These are phyloP conservation scores for Tetraodon nigroviridis DNA, from an alignment of 2,113 vertebrate genomes.

Conservation along the genomic window DNA sequence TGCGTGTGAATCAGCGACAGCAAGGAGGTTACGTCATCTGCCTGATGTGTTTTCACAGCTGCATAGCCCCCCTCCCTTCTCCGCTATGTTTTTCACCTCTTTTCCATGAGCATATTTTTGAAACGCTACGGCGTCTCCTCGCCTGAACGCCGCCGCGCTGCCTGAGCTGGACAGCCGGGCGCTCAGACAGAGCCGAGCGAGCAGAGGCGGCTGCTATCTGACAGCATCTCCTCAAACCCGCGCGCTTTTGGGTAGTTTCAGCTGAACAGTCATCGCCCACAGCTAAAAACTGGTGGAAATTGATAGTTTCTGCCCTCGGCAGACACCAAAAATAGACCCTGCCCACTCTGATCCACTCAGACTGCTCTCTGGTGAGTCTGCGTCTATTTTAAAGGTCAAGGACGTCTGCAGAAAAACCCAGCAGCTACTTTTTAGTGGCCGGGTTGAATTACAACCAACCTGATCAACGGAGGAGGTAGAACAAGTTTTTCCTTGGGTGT, in stretches of 20 bases:
- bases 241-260: too few relatives aligned
- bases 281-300: constrained; percentile 16
- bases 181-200: neutral
- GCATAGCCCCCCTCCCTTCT: constrained; percentile 25
- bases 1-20: constrained; percentile 36
- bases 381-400: constrained; percentile 26
- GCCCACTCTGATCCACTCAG: constrained; percentile 22
- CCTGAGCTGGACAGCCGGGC: too few relatives aligned
- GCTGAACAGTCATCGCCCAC: constrained; percentile 4
- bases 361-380: constrained; percentile 22
- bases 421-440: constrained; percentile 4
- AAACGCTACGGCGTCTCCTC: neutral
- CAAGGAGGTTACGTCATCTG: too few relatives aligned
- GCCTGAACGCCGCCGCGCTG: too few relatives aligned
- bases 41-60: constrained; percentile 45
- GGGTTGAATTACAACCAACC: neutral
- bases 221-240: neutral
- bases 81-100: constrained; percentile 28
- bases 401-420: constrained; percentile 14
- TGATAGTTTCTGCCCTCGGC: constrained; percentile 10
- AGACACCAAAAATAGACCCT: constrained; percentile 2
- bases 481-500: too few relatives aligned
- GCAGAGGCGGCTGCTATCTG: neutral
- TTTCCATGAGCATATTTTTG: constrained; percentile 24
- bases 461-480: neutral